These are phyloP conservation scores for Argya squamiceps DNA, from an alignment of 2,797 vertebrate genomes.

Conservation along the genomic window DNA sequence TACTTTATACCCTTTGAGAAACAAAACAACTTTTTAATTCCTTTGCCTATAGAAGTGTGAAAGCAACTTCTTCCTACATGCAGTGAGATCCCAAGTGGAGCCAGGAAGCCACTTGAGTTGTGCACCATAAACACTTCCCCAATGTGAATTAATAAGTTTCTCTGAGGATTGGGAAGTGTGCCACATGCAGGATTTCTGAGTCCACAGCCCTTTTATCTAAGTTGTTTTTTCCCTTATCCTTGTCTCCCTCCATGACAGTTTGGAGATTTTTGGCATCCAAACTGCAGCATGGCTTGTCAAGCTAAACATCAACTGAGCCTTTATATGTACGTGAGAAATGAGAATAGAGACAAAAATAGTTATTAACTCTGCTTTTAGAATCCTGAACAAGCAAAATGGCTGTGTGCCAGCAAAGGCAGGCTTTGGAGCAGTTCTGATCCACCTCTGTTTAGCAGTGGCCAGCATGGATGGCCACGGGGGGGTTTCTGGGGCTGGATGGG, in stretches of 20 bases:
- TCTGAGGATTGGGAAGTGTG: conserved; percentile 46
- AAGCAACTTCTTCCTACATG: neutral
- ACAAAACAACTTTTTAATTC: neutral
- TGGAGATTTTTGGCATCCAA: conserved; percentile 55
- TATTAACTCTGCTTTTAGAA: conserved; percentile 48
- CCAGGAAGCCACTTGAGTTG: conserved; percentile 31
- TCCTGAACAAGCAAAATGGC: neutral
- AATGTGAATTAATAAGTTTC: conserved; percentile 24
- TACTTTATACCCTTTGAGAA: neutral
- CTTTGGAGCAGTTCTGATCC: neutral
- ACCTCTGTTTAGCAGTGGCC: neutral
- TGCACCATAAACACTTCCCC: conserved; percentile 27
- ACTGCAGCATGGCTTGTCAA: conserved; percentile 56
- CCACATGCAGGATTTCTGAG: conserved; percentile 47
- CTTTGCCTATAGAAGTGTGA: neutral
- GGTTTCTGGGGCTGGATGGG: neutral
- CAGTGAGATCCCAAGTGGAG: neutral
- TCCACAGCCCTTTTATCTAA: conserved; percentile 51
- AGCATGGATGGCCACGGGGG: neutral
- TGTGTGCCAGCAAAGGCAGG: neutral
- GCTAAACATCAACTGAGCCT: conserved; percentile 41
- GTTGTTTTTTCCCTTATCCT: conserved; percentile 41
- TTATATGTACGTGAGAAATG: conserved; percentile 39
- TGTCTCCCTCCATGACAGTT: conserved; percentile 61
- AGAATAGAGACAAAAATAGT: conserved; percentile 58